These are phyloP conservation scores for Cataglyphis rosenhaueri DNA, from an alignment of 2,888 invertebrate species.

Conservation along the genomic window DNA sequence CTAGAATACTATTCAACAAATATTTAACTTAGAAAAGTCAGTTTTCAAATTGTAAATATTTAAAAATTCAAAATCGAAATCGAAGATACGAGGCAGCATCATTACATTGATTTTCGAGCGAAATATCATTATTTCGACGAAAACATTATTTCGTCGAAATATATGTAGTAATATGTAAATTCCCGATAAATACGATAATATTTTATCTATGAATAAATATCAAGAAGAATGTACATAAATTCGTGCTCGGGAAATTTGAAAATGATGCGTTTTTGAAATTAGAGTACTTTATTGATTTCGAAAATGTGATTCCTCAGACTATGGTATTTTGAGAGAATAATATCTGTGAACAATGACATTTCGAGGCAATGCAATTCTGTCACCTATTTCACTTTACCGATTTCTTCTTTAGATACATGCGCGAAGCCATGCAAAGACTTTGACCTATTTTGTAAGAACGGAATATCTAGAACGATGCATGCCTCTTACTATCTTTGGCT, in stretches of 20 bases:
- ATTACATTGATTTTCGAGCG: not conserved
- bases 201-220: slow-evolving; percentile 8
- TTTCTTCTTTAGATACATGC: not conserved
- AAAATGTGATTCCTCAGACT: not conserved
- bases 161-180: not conserved
- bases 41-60: not conserved
- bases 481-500: not conserved
- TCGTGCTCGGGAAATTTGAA: not conserved
- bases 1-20: not conserved
- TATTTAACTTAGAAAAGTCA: not conserved
- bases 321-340: not conserved
- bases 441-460: slow-evolving; percentile 3
- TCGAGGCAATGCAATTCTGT: not conserved
- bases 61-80: not conserved
- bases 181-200: slow-evolving; percentile 6
- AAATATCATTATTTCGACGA: not conserved
- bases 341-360: not conserved
- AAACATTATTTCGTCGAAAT: slow-evolving; percentile 2
- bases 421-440: not conserved
- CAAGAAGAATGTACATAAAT: not conserved
- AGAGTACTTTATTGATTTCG: not conserved
- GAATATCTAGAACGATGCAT: not conserved
- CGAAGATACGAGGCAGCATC: not conserved
- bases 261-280: slow-evolving; percentile 19
- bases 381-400: not conserved